Percentiles rank a stretch among this genome's conserved stretches.
Conservation (phyloP, 2,888 invertebrate genomes). For the Epinotia bilunana region DNA sequence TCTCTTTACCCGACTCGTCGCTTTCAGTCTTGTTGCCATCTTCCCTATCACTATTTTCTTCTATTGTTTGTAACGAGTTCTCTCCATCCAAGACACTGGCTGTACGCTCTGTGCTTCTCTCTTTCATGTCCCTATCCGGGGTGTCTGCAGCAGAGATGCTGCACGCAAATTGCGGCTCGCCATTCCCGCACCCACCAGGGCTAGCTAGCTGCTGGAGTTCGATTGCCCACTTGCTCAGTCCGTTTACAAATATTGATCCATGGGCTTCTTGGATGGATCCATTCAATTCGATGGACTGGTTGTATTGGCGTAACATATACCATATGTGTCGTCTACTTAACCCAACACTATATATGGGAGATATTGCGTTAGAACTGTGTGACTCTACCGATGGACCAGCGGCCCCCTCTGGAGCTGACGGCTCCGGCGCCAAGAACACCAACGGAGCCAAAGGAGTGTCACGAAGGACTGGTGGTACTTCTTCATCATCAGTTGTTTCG, state of each 20-base stretch:
- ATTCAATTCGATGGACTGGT: background rate
- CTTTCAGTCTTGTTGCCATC: background rate
- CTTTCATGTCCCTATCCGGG: background rate
- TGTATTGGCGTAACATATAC: background rate
- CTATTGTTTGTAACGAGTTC: background rate
- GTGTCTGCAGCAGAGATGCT: background rate
- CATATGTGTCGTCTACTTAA: background rate
- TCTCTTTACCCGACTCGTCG: conserved; percentile 5
- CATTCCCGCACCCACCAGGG: background rate
- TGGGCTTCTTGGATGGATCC: background rate
- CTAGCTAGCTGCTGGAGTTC: background rate
- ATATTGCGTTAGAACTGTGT: background rate
- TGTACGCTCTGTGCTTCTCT: background rate
- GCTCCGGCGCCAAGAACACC: background rate
- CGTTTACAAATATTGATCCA: background rate
- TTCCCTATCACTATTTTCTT: background rate
- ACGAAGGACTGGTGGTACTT: background rate
- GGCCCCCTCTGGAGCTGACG: background rate
- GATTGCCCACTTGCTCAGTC: background rate
- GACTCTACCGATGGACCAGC: background rate
- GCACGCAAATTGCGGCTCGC: background rate
- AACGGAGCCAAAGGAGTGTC: background rate
- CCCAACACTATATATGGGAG: background rate
- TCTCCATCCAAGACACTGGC: background rate
- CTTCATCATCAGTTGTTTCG: background rate